These are phyloP conservation scores for Centropus unirufus DNA, from an alignment of 2,113 vertebrate genomes.

Conservation along the genomic window DNA sequence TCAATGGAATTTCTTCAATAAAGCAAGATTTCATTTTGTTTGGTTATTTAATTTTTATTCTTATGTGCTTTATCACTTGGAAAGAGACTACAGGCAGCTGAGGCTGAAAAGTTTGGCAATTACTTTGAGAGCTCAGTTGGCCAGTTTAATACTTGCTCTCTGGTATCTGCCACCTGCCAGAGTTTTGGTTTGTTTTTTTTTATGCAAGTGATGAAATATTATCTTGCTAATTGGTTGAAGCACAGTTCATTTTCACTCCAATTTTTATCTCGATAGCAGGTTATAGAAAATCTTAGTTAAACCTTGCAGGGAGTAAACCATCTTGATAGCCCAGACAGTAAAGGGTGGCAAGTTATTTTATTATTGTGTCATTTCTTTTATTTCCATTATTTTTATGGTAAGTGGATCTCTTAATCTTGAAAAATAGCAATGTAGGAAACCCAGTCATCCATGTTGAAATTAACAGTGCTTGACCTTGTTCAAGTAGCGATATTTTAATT, in stretches of 20 bases:
- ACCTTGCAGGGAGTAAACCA: not conserved
- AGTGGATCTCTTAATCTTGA: not conserved
- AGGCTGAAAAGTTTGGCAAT: not conserved
- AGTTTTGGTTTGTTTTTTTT: no score
- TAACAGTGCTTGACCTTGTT: not conserved
- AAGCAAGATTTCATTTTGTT: not conserved
- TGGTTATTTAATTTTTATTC: not conserved
- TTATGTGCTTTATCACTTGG: not conserved
- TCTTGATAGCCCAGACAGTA: not conserved
- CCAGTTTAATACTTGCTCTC: not conserved
- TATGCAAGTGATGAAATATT: slow-evolving; percentile 6
- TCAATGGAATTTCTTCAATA: not conserved
- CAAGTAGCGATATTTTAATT: not conserved
- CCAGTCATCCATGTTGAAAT: not conserved
- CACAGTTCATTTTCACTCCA: not conserved
- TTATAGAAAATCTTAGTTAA: slow-evolving; percentile 27
- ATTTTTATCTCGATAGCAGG: slow-evolving; percentile 2
- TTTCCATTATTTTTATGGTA: not conserved
- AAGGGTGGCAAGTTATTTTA: not conserved
- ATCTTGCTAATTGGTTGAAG: not conserved
- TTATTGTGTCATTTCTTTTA: not conserved
- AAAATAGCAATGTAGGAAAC: not conserved
- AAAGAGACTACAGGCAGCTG: not conserved
- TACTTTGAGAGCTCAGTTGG: not conserved
- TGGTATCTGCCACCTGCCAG: not conserved